phyloP scores from a whole-genome alignment of 2,888 invertebrate genomes.

The Lingula anatina region DNA sequence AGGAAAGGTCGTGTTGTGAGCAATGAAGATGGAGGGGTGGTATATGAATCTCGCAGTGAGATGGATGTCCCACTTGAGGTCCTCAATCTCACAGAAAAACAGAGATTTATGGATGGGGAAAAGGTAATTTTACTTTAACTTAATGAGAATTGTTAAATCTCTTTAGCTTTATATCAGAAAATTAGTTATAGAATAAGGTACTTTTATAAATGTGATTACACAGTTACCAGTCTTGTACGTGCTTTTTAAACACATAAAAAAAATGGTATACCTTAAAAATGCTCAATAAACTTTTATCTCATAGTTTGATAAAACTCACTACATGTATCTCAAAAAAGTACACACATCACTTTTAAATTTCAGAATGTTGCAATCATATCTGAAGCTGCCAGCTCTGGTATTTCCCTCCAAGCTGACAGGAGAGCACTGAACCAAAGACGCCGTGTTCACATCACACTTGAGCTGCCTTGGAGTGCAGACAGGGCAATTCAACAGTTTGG shows the following conservation, averaged over 20 bases:
- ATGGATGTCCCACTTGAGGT: slow-evolving; percentile 94
- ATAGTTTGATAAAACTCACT: too few relatives aligned
- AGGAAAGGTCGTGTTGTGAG: slow-evolving; percentile 75
- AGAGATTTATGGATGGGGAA: slow-evolving; percentile 94
- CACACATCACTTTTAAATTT: slow-evolving; percentile 6
- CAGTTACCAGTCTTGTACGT: too few relatives aligned
- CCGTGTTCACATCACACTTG: slow-evolving; percentile 95
- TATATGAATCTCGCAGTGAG: slow-evolving; percentile 91
- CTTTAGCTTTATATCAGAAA: too few relatives aligned
- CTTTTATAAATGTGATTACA: too few relatives aligned
- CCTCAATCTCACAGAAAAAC: slow-evolving; percentile 81
- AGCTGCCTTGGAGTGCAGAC: slow-evolving; percentile 99
- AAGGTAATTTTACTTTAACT: too few relatives aligned
- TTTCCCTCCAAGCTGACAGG: slow-evolving; percentile 80
- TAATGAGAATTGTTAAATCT: too few relatives aligned
- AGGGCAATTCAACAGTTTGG: slow-evolving; percentile 99
- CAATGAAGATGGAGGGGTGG: slow-evolving; percentile 78
- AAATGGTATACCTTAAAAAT: too few relatives aligned
- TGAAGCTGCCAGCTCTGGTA: slow-evolving; percentile 95
- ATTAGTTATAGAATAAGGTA: too few relatives aligned
- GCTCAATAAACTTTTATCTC: too few relatives aligned
- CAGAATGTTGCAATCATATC: slow-evolving; percentile 93
- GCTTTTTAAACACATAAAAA: too few relatives aligned
- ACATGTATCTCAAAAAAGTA: too few relatives aligned
- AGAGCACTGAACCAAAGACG: slow-evolving; percentile 88